Evolutionary conservation across 2,797 vertebrate genomes (phyloP), one percentile per base, ranked within the genome.

Genomic region (Xenops minutus): DNA sequence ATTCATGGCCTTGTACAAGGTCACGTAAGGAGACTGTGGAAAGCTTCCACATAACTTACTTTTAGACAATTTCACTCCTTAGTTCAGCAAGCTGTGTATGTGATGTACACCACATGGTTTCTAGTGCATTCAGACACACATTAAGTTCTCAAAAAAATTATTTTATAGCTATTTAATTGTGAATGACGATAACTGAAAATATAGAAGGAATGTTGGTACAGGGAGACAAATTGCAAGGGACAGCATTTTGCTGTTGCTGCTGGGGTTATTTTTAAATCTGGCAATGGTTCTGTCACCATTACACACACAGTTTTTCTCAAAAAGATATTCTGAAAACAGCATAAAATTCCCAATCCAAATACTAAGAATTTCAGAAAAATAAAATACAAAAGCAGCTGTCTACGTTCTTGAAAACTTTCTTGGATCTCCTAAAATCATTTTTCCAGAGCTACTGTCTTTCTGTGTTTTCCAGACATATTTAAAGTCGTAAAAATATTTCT

Each of bases 11-110:
- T 98, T 97, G 93, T 94, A 88, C 85, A 97, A 93, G 98, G 98
- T 99, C 98, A 98, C 94, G 52, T 97, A 94, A 99, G 99, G 98
- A 98, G 92, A 99, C 90, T 96, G 79, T 98, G 98, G 98, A 99
- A 98, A 97, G 89, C 95, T 97, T 98, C 98, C 98, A 98, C 90
- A 89, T 74, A 97, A 97, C 95, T 97, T 95, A 96, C 77, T 98
- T 96, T 77, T 61, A 64, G 97, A 97, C 96, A 96, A 98, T 97
- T 96, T 96, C 96, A 93, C 79, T 88, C 88, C 80, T 84, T 77
- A 95, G 93, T 96, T 96, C 92, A 36, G 91, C 93, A 96, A 88
- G 84, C 86, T 85, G 89, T 74, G 93, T 85, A 52, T 95, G 92
- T 95, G 90, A 97, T 52, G 77, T 44, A 91, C 58, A 92, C 96